Evolutionary conservation across 1,140 invertebrate genomes (phyloP).

Genomic region (Trichogramma pretiosum): DNA sequence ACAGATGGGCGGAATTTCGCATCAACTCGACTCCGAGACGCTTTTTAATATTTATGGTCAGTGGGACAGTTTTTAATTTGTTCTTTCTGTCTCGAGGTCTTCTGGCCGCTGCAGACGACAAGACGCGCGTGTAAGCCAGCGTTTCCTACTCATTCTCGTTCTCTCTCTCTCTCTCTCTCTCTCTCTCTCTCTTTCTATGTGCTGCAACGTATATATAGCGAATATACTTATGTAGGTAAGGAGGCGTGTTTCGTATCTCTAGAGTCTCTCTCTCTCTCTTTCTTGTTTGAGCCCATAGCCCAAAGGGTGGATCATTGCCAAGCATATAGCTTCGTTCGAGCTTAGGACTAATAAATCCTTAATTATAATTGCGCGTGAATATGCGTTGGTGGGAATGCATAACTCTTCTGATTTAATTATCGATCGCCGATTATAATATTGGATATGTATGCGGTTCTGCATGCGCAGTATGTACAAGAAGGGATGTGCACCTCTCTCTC

Average conservation of each 20-base stretch:
- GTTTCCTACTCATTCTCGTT: too few relatives aligned
- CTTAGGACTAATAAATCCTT: slow-evolving; percentile 45
- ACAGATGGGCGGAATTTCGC: slow-evolving; percentile 43
- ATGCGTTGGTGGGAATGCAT: slow-evolving; percentile 40
- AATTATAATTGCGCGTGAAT: slow-evolving; percentile 46
- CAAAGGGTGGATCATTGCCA: slow-evolving; percentile 30
- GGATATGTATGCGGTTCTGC: not conserved
- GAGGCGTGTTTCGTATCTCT: too few relatives aligned
- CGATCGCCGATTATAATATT: slow-evolving; percentile 27
- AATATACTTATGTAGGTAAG: slow-evolving; percentile 20
- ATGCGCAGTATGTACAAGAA: too few relatives aligned
- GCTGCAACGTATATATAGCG: slow-evolving; percentile 14
- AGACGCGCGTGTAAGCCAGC: too few relatives aligned
- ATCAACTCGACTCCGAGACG: too few relatives aligned
- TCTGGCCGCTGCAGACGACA: too few relatives aligned
- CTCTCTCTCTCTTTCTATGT: not conserved
- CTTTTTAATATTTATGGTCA: slow-evolving; percentile 45
- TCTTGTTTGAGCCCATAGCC: slow-evolving; percentile 43
- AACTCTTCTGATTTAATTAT: slow-evolving; percentile 46
- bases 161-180: slow-evolving; percentile 3
- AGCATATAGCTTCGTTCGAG: too few relatives aligned
- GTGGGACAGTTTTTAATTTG: slow-evolving; percentile 50
- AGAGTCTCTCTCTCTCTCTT: slow-evolving; percentile 40
- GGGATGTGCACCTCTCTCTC: too few relatives aligned
- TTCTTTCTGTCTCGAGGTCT: too few relatives aligned